These are phyloP conservation scores for Trichacis sp. DNA, from an alignment of 2,888 invertebrate species.

Conservation along the genomic window DNA sequence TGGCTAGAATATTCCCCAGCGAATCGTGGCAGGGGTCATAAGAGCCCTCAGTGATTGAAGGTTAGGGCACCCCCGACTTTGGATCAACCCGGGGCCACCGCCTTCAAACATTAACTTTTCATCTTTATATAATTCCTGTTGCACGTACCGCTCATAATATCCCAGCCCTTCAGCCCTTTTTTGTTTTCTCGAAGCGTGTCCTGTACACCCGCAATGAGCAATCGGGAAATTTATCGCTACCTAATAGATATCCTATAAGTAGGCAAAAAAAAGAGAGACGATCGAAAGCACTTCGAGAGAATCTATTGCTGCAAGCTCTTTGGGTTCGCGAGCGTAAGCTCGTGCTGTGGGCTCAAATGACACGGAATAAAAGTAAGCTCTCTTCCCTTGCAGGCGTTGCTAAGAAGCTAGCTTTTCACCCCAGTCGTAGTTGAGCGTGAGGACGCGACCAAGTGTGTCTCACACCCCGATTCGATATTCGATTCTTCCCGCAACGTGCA, in stretches of 20 bases:
- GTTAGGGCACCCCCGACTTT: slow-evolving; percentile 60
- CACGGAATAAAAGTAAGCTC: slow-evolving; percentile 69
- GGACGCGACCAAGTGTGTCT: slow-evolving; percentile 39
- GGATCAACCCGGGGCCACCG: no score
- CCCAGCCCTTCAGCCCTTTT: no score
- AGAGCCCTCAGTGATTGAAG: slow-evolving; percentile 68
- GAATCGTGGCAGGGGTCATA: slow-evolving; percentile 65
- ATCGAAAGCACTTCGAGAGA: slow-evolving; percentile 64
- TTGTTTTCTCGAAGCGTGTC: no score
- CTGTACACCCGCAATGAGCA: no score
- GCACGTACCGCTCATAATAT: slow-evolving; percentile 46
- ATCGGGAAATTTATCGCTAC: no score
- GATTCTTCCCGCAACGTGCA: slow-evolving; percentile 21
- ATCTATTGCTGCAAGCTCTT: slow-evolving; percentile 65
- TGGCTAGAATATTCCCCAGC: slow-evolving; percentile 67
- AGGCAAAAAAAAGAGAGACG: no score
- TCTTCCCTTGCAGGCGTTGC: slow-evolving; percentile 52
- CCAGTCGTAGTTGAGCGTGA: slow-evolving; percentile 5
- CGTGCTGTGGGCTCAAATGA: slow-evolving; percentile 68
- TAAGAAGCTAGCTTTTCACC: slow-evolving; percentile 52
- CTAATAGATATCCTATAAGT: no score
- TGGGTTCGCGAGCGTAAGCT: slow-evolving; percentile 45
- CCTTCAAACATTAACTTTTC: slow-evolving; percentile 64
- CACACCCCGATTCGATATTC: slow-evolving; percentile 21
- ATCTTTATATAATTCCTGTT: slow-evolving; percentile 67